These are phyloP conservation scores for Nerophis ophidion DNA, from an alignment of 2,113 vertebrate species.

Conservation along the genomic window DNA sequence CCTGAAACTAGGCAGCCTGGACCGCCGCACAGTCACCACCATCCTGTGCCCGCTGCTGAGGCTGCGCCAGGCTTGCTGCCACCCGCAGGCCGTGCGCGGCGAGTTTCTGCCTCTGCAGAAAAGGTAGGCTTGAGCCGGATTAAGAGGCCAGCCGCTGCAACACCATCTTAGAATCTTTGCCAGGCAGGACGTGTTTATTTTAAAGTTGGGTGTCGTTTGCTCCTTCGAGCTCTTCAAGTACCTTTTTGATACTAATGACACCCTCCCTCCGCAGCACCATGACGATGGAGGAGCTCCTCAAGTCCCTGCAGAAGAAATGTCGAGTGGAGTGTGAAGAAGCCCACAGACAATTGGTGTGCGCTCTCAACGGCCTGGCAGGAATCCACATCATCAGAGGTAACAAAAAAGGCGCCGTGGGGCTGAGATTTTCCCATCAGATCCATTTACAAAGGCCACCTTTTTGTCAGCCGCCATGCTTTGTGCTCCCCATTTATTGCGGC, in stretches of 20 bases:
- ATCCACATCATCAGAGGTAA: slow-evolving; percentile 98
- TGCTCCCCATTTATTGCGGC: slow-evolving; percentile 10
- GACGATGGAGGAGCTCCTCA: slow-evolving; percentile 97
- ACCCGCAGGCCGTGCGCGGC: slow-evolving; percentile 94
- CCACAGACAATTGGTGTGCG: slow-evolving; percentile 93
- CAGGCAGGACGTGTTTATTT: slow-evolving; percentile 35
- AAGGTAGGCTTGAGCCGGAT: slow-evolving; percentile 68
- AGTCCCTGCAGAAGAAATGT: slow-evolving; percentile 96
- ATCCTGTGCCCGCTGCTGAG: slow-evolving; percentile 89
- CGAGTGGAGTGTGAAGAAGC: slow-evolving; percentile 95
- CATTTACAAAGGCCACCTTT: neutral
- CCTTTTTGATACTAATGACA: slow-evolving; percentile 3
- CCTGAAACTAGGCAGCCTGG: slow-evolving; percentile 89
- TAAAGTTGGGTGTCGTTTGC: slow-evolving; percentile 24
- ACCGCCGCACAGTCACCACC: slow-evolving; percentile 88
- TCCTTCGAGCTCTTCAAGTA: slow-evolving; percentile 17
- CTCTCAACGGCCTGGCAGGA: slow-evolving; percentile 94
- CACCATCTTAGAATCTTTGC: too few relatives aligned
- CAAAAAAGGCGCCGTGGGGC: neutral
- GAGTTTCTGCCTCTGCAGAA: slow-evolving; percentile 98
- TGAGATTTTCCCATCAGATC: slow-evolving; percentile 57
- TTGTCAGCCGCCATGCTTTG: slow-evolving; percentile 15
- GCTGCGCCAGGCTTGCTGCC: slow-evolving; percentile 95
- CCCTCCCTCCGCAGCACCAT: slow-evolving; percentile 78
- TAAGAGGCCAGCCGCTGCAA: too few relatives aligned